These are phyloP conservation scores for Clinocottus analis DNA, from an alignment of 2,113 vertebrate species.

Conservation along the genomic window DNA sequence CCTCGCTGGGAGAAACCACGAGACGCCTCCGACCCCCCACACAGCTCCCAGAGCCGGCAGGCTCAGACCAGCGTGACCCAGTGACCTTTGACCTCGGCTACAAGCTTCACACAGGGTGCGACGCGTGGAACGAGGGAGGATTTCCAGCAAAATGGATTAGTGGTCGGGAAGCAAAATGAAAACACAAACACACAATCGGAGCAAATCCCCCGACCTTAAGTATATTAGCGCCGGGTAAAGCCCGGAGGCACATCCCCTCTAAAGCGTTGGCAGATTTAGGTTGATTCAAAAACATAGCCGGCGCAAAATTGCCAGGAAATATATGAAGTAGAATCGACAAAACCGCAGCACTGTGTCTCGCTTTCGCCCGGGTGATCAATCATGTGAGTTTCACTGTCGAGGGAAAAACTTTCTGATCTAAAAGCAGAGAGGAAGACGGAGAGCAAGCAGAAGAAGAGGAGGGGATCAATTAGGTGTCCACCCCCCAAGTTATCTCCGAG, in stretches of 20 bases:
- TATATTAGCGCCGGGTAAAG: constrained; percentile 48
- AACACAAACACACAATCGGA: constrained; percentile 55
- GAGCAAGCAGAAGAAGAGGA: constrained; percentile 21
- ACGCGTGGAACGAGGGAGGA: constrained; percentile 14
- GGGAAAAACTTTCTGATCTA: constrained; percentile 59
- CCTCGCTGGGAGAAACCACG: background rate
- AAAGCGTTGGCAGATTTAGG: constrained; percentile 37
- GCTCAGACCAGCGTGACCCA: constrained; percentile 62
- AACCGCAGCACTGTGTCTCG: background rate
- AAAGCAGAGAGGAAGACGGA: constrained; percentile 33
- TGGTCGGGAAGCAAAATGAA: constrained; percentile 51
- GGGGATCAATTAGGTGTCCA: constrained; percentile 64
- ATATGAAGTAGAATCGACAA: background rate
- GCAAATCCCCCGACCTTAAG: constrained; percentile 60
- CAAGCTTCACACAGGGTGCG: constrained; percentile 39
- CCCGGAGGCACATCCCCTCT: constrained; percentile 28
- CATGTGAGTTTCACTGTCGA: constrained; percentile 16
- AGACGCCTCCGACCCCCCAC: constrained; percentile 23
- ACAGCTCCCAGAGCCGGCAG: background rate
- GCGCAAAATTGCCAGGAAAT: constrained; percentile 23
- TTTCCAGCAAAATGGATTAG: constrained; percentile 63
- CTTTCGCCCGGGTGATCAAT: background rate
- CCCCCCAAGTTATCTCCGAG: constrained; percentile 61
- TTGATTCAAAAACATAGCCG: constrained; percentile 1
- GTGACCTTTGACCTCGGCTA: constrained; percentile 66